Evolutionary conservation across 37 sponge, comb jelly and placozoan species (phyloP), one percentile per base, ranked within the genome.

Genomic region (Corticium candelabrum): DNA sequence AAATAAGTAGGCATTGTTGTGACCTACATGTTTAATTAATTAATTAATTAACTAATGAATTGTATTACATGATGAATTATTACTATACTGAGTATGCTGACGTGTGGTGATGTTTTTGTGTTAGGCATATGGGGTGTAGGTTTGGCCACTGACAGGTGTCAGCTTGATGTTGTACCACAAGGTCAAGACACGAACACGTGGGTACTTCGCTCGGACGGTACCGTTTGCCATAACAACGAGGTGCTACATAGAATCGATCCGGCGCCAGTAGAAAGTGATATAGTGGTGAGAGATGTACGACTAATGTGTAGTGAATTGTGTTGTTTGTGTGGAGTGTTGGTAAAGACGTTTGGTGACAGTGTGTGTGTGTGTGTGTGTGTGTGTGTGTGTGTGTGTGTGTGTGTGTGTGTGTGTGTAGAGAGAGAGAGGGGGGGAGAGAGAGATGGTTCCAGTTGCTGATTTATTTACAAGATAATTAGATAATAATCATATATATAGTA

Each of bases 81-180:
- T n/a, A n/a, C n/a, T n/a, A n/a, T n/a, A n/a, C n/a, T n/a, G n/a
- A 50, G 21, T 27, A 50, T 50, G 15, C 62, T 21, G 21, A 27
- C 62, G 31, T 70, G 35, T 34, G 35, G 5, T 70, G 29, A 30
- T 34, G 32, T 75, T 74, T 2, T 74, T 74, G 36, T 75, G 67
- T 4, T 80, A 97, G 98, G 98, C 80, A 70, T 90, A 27, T 97
- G 98, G 98, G 98, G 98, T 4, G 89, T 97, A 0, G 98, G 98
- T n/a, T 37, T 97, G 50, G 93, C 98, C 11, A 86, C 86, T 27
- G 82, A 85, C 4, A 80, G 80, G 27, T 86, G 86, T 34, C 74
- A 87, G 40, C 72, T 93, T 67, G 98, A 97, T 79, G 75, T 57
- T 35, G 82, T 90, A 35, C 98, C 98, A 2, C 86, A 93, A 31